Evolutionary conservation across 2,888 invertebrate genomes (phyloP).

Genomic region (Pandemis heparana): DNA sequence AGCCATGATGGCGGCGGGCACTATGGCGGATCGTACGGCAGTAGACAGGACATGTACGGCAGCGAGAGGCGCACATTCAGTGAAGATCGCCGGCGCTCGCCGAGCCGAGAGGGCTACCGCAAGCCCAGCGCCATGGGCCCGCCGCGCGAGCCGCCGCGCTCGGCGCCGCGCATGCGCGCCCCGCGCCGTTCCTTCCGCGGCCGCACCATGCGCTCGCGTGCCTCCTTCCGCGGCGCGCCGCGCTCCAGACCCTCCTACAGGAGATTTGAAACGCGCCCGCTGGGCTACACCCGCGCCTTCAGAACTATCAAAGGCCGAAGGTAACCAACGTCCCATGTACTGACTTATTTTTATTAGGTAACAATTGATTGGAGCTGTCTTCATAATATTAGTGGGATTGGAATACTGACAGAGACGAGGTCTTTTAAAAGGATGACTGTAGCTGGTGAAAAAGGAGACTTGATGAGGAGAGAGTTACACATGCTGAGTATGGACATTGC

Average conservation of each 20-base stretch:
- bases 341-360: slow-evolving; percentile 61
- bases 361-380: slow-evolving; percentile 34
- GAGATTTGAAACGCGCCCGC: slow-evolving; percentile 74
- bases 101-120: slow-evolving; percentile 80
- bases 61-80: slow-evolving; percentile 80
- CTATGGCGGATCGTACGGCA: slow-evolving; percentile 83
- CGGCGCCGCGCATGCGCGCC: slow-evolving; percentile 76
- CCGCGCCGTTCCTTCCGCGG: slow-evolving; percentile 84
- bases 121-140: slow-evolving; percentile 81
- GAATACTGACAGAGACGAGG: slow-evolving; percentile 18
- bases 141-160: slow-evolving; percentile 74
- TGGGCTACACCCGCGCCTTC: slow-evolving; percentile 76
- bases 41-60: slow-evolving; percentile 85
- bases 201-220: slow-evolving; percentile 83
- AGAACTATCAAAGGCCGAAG: slow-evolving; percentile 81
- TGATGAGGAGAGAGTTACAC: slow-evolving; percentile 9
- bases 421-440: slow-evolving; percentile 1
- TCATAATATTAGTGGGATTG: slow-evolving; percentile 27
- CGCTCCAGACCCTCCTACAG: slow-evolving; percentile 80
- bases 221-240: slow-evolving; percentile 83
- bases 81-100: slow-evolving; percentile 85
- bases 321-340: slow-evolving; percentile 68
- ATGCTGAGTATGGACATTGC: slow-evolving; percentile 16
- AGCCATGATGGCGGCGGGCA: slow-evolving; percentile 85
- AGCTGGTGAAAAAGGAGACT: slow-evolving; percentile 18